These are phyloP conservation scores for Drosophila niveifrons DNA, from an alignment of 2,888 invertebrate genomes.

Conservation along the genomic window DNA sequence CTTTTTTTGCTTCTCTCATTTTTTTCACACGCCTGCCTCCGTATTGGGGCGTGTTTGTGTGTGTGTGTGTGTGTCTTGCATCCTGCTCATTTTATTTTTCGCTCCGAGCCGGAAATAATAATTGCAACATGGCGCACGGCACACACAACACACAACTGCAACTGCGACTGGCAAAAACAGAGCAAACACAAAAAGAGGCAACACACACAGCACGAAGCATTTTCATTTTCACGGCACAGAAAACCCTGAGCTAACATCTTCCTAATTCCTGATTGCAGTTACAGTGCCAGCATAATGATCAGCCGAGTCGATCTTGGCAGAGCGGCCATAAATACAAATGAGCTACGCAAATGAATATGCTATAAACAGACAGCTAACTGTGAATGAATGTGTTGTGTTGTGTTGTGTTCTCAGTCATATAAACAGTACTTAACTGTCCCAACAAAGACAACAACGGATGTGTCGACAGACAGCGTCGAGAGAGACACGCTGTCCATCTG, in stretches of 20 bases:
- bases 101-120: constrained; percentile 78
- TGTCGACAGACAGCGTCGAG: background rate
- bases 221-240: background rate
- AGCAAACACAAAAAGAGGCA: background rate
- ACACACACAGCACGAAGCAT: constrained; percentile 38
- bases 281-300: constrained; percentile 1
- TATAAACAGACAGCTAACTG: constrained; percentile 3
- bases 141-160: constrained; percentile 15
- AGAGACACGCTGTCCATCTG: constrained; percentile 30
- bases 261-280: constrained; percentile 15
- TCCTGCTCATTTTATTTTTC: constrained; percentile 79
- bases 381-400: constrained; percentile 7
- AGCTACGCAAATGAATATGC: background rate
- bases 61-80: constrained; percentile 54
- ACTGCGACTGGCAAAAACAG: constrained; percentile 7
- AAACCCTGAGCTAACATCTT: constrained; percentile 4
- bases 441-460: constrained; percentile 4
- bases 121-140: constrained; percentile 74
- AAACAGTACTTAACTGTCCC: constrained; percentile 64
- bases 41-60: constrained; percentile 40
- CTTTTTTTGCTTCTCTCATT: constrained; percentile 16
- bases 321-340: background rate
- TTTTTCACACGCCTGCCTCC: constrained; percentile 52
- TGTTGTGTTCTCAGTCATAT: constrained; percentile 46
- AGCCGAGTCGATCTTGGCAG: constrained; percentile 1